Evolutionary conservation across 2,797 vertebrate genomes (phyloP).

Genomic region (Dicrostonyx torquatus): DNA sequence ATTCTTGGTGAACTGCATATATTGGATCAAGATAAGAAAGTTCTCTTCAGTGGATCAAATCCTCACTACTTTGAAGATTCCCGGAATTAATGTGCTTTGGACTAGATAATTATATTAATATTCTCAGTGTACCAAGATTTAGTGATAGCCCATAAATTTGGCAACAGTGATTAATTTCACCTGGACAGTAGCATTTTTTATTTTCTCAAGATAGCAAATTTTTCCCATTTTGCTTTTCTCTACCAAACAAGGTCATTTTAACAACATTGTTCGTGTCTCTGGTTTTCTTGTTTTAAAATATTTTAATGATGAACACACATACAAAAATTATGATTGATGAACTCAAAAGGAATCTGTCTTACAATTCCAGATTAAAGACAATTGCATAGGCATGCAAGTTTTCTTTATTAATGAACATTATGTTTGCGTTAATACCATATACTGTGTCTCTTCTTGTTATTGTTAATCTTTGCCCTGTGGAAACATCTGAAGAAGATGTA

Average conservation of each 20-base stretch:
- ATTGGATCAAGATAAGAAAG: background rate
- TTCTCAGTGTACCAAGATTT: background rate
- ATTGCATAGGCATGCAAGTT: background rate
- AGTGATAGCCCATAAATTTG: fast-evolving
- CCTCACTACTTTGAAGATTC: background rate
- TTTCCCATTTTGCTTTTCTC: slow-evolving; percentile 12
- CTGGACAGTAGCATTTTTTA: background rate
- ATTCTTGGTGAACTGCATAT: background rate
- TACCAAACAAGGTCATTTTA: background rate
- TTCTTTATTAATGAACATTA: background rate
- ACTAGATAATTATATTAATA: background rate
- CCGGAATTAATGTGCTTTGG: background rate
- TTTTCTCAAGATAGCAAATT: slow-evolving; percentile 26
- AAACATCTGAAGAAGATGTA: background rate
- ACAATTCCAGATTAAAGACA: background rate
- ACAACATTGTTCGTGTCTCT: background rate
- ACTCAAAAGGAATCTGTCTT: background rate
- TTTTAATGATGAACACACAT: background rate
- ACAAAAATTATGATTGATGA: background rate
- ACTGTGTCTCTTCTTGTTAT: background rate
- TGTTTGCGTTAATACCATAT: background rate
- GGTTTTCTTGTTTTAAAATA: background rate
- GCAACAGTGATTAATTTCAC: background rate
- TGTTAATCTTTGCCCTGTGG: background rate
- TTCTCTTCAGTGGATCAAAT: background rate